Percentiles rank a stretch among this genome's conserved stretches.
phyloP scores from a whole-genome alignment of 2,888 invertebrate genomes.

The Caenorhabditis imperialis region DNA sequence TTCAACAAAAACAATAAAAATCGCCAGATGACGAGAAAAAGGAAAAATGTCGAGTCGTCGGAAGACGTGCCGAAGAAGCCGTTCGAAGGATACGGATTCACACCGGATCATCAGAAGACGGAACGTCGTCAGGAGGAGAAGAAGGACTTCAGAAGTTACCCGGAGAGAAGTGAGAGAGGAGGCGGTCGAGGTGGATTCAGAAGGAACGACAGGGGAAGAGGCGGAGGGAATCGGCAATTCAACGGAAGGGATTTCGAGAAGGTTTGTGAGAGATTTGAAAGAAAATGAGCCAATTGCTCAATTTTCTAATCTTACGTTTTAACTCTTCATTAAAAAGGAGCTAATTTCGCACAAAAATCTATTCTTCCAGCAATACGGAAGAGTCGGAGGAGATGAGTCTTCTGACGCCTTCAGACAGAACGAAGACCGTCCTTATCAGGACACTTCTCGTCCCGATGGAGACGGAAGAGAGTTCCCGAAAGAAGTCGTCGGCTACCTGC shows the following conservation, averaged over 20 bases:
- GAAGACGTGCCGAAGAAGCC: slow-evolving; percentile 12
- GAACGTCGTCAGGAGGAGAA: neutral
- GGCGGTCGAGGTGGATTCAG: slow-evolving; percentile 13
- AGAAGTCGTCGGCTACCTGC: slow-evolving; percentile 62
- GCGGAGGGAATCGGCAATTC: slow-evolving; percentile 18
- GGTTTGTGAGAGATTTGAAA: too few relatives aligned
- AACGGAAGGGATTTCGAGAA: slow-evolving; percentile 36
- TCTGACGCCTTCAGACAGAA: neutral
- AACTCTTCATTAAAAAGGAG: too few relatives aligned
- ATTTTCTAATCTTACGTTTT: too few relatives aligned
- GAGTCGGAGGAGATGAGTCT: slow-evolving; percentile 31
- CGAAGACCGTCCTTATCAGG: slow-evolving; percentile 1
- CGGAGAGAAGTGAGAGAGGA: slow-evolving; percentile 8
- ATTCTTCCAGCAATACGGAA: slow-evolving; percentile 49
- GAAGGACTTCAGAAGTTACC: slow-evolving; percentile 13
- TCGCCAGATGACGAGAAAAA: slow-evolving; percentile 56
- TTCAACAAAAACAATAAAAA: neutral
- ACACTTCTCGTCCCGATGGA: slow-evolving; percentile 30
- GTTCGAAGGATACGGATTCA: slow-evolving; percentile 39
- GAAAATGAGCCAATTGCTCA: too few relatives aligned
- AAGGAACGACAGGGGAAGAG: slow-evolving; percentile 17
- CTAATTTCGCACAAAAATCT: too few relatives aligned
- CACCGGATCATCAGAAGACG: slow-evolving; percentile 2
- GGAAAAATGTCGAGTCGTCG: slow-evolving; percentile 55
- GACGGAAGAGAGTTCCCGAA: slow-evolving; percentile 58